Percentiles rank a stretch among this genome's conserved stretches.
These are phyloP conservation scores for Trisateles emortualis DNA, from an alignment of 2,888 invertebrate genomes.

Conservation along the genomic window DNA sequence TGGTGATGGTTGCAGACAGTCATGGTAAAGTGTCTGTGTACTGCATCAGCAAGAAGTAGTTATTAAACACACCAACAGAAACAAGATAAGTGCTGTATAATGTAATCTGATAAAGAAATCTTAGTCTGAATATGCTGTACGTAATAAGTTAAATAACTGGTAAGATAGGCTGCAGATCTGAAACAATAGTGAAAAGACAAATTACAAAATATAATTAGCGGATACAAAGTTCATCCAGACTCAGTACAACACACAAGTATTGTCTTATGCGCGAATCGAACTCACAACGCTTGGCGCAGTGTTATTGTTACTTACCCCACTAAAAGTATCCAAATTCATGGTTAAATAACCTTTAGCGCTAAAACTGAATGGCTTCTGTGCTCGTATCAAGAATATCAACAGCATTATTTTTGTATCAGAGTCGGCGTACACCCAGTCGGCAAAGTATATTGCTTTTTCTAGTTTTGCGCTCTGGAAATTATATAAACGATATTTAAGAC, in stretches of 20 bases:
- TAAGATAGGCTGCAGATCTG: slow-evolving; percentile 79
- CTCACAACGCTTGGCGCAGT: too few relatives aligned
- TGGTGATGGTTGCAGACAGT: too few relatives aligned
- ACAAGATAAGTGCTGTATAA: slow-evolving; percentile 1
- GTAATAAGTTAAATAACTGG: slow-evolving; percentile 74
- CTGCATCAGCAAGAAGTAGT: too few relatives aligned
- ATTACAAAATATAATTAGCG: not conserved
- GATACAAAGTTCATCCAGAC: too few relatives aligned
- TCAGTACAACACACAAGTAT: too few relatives aligned
- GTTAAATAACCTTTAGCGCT: slow-evolving; percentile 70
- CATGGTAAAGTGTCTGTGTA: too few relatives aligned
- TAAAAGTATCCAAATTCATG: slow-evolving; percentile 75
- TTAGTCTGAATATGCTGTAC: slow-evolving; percentile 59
- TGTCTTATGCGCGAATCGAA: too few relatives aligned
- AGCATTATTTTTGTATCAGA: slow-evolving; percentile 63
- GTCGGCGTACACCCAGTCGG: slow-evolving; percentile 70
- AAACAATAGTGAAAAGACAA: slow-evolving; percentile 44
- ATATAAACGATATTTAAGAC: not conserved
- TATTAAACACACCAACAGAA: too few relatives aligned
- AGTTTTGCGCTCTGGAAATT: slow-evolving; percentile 69
- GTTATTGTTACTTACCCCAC: slow-evolving; percentile 59
- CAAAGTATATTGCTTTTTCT: slow-evolving; percentile 64
- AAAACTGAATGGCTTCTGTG: slow-evolving; percentile 70
- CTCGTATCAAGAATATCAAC: slow-evolving; percentile 65
- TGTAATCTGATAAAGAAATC: not conserved